These are phyloP conservation scores for Perca fluviatilis DNA, from an alignment of 2,113 vertebrate species.

Conservation along the genomic window DNA sequence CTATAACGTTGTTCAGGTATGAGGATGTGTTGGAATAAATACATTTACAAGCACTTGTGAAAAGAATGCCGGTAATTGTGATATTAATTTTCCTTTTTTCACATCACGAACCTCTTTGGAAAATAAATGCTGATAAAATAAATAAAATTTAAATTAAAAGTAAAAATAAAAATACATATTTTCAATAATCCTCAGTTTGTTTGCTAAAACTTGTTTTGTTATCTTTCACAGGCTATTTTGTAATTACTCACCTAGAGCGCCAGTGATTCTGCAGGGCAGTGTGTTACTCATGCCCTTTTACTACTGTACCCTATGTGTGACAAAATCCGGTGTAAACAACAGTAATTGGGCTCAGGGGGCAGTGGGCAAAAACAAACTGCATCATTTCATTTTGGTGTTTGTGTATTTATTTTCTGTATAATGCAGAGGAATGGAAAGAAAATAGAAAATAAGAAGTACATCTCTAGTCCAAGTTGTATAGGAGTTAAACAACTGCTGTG, in stretches of 20 bases:
- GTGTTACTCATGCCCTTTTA: slow-evolving; percentile 46
- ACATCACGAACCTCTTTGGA: not conserved
- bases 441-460: not conserved
- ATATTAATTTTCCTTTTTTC: no score
- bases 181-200: not conserved
- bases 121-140: not conserved
- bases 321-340: slow-evolving; percentile 69
- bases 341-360: slow-evolving; percentile 77
- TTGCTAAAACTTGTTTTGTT: slow-evolving; percentile 14
- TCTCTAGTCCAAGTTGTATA: not conserved
- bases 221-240: slow-evolving; percentile 37
- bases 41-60: not conserved
- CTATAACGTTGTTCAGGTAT: no score
- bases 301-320: slow-evolving; percentile 48
- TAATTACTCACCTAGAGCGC: slow-evolving; percentile 22
- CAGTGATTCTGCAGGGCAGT: slow-evolving; percentile 28
- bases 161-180: not conserved
- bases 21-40: no score
- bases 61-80: not conserved
- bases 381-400: slow-evolving; percentile 31
- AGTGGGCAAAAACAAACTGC: slow-evolving; percentile 47
- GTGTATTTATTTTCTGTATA: slow-evolving; percentile 17
- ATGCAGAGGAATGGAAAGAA: slow-evolving; percentile 13
- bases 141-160: no score
- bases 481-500: not conserved